Conservation (phyloP, 2,113 vertebrate genomes). For the Ellobius talpinus region DNA sequence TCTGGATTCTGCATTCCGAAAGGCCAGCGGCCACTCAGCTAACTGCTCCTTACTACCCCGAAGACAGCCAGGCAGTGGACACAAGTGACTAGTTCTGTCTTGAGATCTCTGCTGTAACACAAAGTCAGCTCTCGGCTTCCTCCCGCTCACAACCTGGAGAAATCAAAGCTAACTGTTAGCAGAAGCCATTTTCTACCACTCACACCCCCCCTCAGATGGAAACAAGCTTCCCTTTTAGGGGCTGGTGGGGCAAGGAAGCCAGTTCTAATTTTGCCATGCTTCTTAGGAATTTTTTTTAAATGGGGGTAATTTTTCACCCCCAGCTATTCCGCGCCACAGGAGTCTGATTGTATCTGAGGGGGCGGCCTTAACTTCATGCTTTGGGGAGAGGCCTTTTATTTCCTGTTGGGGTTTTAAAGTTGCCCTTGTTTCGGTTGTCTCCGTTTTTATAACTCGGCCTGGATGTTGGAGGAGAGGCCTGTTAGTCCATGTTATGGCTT, state of each 20-base stretch:
- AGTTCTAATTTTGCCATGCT: constrained; percentile 47
- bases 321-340: constrained; percentile 37
- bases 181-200: constrained; percentile 63
- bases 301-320: constrained; percentile 23
- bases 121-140: constrained; percentile 62
- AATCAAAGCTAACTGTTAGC: constrained; percentile 70
- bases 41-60: constrained; percentile 71
- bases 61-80: constrained; percentile 57
- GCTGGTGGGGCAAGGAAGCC: not conserved
- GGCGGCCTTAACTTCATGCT: constrained; percentile 46
- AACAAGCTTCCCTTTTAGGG: constrained; percentile 42
- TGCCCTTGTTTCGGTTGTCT: constrained; percentile 37
- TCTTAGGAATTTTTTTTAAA: constrained; percentile 55
- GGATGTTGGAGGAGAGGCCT: constrained; percentile 46
- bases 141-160: constrained; percentile 64
- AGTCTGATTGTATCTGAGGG: constrained; percentile 43
- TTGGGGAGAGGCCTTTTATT: constrained; percentile 42
- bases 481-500: constrained; percentile 52
- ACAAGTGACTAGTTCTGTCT: constrained; percentile 82
- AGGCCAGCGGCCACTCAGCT: constrained; percentile 81
- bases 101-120: constrained; percentile 77
- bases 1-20: constrained; percentile 65
- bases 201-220: constrained; percentile 49
- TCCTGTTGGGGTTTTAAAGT: constrained; percentile 69
- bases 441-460: constrained; percentile 49